These are phyloP conservation scores for Drosophila teissieri DNA, from an alignment of 1,140 invertebrate genomes.

Conservation along the genomic window DNA sequence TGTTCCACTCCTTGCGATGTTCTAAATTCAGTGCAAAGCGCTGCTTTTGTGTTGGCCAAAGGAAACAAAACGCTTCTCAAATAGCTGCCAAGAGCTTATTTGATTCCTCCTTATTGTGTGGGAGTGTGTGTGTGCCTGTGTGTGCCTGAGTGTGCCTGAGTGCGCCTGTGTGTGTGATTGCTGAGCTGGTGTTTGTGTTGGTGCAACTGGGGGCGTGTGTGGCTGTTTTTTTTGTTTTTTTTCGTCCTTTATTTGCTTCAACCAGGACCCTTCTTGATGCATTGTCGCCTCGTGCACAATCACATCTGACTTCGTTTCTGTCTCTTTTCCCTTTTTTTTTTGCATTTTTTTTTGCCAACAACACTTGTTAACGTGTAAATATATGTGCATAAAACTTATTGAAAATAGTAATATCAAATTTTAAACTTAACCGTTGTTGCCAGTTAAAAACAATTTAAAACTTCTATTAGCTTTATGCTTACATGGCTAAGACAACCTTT, in stretches of 20 bases:
- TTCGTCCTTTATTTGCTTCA: constrained; percentile 17
- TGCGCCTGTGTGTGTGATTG: not conserved
- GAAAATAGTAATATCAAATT: no score
- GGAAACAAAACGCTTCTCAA: constrained; percentile 31
- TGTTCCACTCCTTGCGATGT: not conserved
- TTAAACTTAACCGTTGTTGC: no score
- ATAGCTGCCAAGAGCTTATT: constrained; percentile 28
- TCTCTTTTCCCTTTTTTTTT: not conserved
- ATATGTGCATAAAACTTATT: no score
- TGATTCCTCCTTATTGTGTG: constrained; percentile 5
- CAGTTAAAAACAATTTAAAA: no score
- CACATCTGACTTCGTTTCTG: constrained; percentile 4
- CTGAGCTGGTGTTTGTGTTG: not conserved
- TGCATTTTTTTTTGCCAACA: not conserved
- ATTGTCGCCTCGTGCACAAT: constrained; percentile 46
- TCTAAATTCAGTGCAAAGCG: constrained; percentile 3
- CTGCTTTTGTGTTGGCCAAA: constrained; percentile 4
- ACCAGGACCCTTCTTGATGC: constrained; percentile 30
- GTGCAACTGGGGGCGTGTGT: constrained; percentile 1
- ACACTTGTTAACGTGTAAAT: no score
- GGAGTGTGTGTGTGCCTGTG: not conserved
- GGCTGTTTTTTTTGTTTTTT: constrained; percentile 5
- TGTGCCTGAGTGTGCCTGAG: not conserved
- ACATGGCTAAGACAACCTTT: no score
- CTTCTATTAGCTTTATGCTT: no score